Conservation (phyloP, 2,888 invertebrate genomes). For the Dasysyrphus albostriatus region DNA sequence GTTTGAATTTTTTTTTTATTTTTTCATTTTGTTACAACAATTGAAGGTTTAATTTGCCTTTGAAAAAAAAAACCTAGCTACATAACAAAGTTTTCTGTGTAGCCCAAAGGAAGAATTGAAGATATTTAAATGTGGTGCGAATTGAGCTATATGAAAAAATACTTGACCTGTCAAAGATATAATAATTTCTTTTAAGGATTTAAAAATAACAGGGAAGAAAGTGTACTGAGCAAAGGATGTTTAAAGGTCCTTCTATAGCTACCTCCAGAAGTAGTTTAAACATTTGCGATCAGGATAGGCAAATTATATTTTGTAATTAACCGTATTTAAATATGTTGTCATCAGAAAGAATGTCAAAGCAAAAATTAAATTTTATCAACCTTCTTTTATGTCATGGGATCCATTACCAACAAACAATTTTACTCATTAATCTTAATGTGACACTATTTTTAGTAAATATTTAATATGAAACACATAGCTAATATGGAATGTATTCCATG, state of each 20-base stretch:
- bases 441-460: no score
- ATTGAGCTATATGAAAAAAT: neutral
- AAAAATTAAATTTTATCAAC: no score
- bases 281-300: no score
- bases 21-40: slow-evolving; percentile 18
- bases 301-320: no score
- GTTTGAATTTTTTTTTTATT: slow-evolving; percentile 11
- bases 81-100: neutral
- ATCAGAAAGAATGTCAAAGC: no score
- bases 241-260: neutral
- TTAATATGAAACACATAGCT: no score
- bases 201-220: neutral
- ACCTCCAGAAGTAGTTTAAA: no score
- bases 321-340: no score
- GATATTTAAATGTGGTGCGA: neutral
- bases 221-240: neutral
- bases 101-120: neutral
- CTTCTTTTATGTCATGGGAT: no score
- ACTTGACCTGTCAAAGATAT: slow-evolving; percentile 4
- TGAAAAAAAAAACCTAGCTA: neutral
- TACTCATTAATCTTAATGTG: no score
- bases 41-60: slow-evolving; percentile 36
- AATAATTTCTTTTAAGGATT: neutral
- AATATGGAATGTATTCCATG: no score
- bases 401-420: no score